Evolutionary conservation across 30 jellyfish, hydroid and myxozoan genomes (phyloP).

Genomic region (Aurelia sp.): DNA sequence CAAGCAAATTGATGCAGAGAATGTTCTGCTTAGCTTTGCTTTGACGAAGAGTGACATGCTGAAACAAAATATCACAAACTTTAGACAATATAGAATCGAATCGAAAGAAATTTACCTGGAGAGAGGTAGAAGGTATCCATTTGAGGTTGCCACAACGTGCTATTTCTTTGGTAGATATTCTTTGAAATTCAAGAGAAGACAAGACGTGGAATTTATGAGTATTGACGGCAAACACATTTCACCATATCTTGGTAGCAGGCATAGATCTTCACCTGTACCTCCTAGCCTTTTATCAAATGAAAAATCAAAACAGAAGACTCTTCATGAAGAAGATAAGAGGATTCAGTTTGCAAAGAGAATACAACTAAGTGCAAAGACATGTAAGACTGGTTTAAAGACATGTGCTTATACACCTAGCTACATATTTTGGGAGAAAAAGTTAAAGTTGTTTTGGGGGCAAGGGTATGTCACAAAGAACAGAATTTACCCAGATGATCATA

Average conservation of each 20-base stretch:
- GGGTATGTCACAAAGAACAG: conserved; percentile 51
- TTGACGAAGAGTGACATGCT: conserved; percentile 4
- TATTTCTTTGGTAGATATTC: conserved; percentile 14
- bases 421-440: conserved; percentile 29
- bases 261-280: conserved; percentile 33
- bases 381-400: conserved; percentile 44
- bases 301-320: conserved; percentile 16
- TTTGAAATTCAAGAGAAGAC: conserved; percentile 15
- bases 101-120: conserved; percentile 50
- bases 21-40: background rate
- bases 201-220: background rate
- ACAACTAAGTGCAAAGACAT: conserved; percentile 12
- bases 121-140: conserved; percentile 36
- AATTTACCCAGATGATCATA: conserved; percentile 71
- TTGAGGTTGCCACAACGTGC: conserved; percentile 31
- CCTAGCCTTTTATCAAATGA: conserved; percentile 1
- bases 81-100: background rate
- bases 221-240: conserved; percentile 31
- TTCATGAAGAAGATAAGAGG: conserved; percentile 23
- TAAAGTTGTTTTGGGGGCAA: conserved; percentile 60
- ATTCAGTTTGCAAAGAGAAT: conserved; percentile 11
- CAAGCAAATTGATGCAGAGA: background rate
- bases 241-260: conserved; percentile 10
- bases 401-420: conserved; percentile 77
- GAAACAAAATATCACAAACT: background rate